These are phyloP conservation scores for Verasper variegatus DNA, from an alignment of 2,113 vertebrate species.

Conservation along the genomic window DNA sequence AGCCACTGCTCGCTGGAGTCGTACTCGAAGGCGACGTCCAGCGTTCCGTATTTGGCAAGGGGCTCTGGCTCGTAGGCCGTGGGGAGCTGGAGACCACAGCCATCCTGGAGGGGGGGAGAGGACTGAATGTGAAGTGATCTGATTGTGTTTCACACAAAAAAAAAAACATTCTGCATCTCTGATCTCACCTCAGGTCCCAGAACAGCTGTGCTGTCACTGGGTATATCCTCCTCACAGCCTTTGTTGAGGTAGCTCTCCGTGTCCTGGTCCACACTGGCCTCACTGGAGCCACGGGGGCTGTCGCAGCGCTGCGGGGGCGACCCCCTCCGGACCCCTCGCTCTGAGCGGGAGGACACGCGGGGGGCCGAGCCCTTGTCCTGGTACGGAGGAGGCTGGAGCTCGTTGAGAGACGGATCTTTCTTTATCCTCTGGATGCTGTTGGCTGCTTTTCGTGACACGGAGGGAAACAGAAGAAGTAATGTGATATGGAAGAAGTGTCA, in stretches of 20 bases:
- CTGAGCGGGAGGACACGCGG: constrained; percentile 82
- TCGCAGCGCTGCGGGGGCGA: constrained; percentile 78
- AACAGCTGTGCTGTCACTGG: constrained; percentile 94
- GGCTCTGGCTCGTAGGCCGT: constrained; percentile 94
- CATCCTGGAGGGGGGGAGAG: constrained; percentile 81
- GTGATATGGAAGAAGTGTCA: constrained; percentile 17
- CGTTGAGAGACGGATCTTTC: constrained; percentile 86
- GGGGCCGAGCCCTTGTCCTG: constrained; percentile 86
- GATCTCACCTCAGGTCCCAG: constrained; percentile 91
- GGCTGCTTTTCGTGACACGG: constrained; percentile 59
- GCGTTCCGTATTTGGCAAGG: constrained; percentile 93
- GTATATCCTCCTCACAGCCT: constrained; percentile 93
- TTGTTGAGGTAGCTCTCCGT: constrained; percentile 92
- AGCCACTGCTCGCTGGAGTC: constrained; percentile 94
- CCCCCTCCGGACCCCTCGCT: constrained; percentile 83
- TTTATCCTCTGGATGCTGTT: constrained; percentile 92
- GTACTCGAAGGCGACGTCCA: constrained; percentile 98
- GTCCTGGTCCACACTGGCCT: constrained; percentile 90
- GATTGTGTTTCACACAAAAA: too few species aligned
- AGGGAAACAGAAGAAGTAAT: background rate
- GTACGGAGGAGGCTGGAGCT: constrained; percentile 92
- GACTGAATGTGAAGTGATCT: background rate
- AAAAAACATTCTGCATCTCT: background rate
- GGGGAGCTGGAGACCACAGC: constrained; percentile 89
- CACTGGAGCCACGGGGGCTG: constrained; percentile 83